Evolutionary conservation across 1,140 invertebrate genomes (phyloP).

Genomic region (Littorina saxatilis): DNA sequence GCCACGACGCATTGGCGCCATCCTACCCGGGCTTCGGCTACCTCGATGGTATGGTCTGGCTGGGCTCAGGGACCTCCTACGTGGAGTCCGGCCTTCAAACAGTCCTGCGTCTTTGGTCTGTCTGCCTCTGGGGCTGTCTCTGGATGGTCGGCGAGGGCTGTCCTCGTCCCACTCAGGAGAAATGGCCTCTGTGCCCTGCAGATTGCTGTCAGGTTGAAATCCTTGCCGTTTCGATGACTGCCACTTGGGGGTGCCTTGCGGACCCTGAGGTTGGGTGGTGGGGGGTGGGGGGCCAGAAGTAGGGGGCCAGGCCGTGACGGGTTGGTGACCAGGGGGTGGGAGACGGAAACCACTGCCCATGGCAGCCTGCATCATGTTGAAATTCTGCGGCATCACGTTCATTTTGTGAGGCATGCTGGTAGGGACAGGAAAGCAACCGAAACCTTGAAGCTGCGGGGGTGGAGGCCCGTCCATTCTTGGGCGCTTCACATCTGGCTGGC

Average conservation of each 20-base stretch:
- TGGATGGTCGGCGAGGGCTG: not conserved
- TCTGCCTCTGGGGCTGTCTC: not conserved
- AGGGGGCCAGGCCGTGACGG: not conserved
- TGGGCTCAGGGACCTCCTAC: not conserved
- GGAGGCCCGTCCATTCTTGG: not conserved
- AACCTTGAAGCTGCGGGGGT: not conserved
- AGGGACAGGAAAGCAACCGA: not conserved
- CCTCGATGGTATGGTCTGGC: not conserved
- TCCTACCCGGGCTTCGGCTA: not conserved
- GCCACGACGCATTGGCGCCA: not conserved
- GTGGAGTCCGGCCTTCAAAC: not conserved
- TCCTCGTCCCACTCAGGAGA: constrained; percentile 34
- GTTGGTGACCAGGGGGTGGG: not conserved
- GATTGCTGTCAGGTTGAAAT: not conserved
- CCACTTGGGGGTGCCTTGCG: not conserved
- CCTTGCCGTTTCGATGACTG: not conserved
- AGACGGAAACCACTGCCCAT: not conserved
- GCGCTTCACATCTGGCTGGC: constrained; percentile 7
- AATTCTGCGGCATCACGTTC: not conserved
- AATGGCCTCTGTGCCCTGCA: constrained; percentile 31
- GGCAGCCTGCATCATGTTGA: not conserved
- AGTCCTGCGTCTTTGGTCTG: not conserved
- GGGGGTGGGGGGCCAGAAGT: not conserved
- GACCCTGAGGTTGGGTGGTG: not conserved
- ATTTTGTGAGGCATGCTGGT: not conserved